Base-by-base conservation (phyloP, 1,140 invertebrate genomes). In the Drosophila simulans region DNA sequence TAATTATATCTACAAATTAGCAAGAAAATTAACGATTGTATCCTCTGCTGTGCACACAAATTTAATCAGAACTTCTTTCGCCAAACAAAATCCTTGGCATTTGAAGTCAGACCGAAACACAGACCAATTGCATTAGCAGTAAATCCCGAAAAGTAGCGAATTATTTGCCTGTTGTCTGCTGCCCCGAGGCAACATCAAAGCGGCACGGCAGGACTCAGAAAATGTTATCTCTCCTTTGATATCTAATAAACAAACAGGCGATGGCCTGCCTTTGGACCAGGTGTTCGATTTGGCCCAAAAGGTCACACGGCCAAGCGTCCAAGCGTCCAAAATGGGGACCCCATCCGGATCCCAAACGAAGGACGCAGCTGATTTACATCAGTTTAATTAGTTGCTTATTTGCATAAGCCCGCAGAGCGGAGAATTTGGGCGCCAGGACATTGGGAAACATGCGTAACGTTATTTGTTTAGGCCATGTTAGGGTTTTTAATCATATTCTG, bases 301-400 rank as follows among this genome's bases (percentile, higher is more conserved):
- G 72, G 80, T 75, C 70, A 68, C 70, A 75, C 58, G 70, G 10
- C 60, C 63, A 8, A 8, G 68, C 45, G 69, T 11, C 70, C 48
- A 35, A 64, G 51, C 57, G 20, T 35, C 20, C 52, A 56, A 49
- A 60, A 22, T 15, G 51, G 27, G 11, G 22, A 25, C 63, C 20
- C 40, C 25, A 51, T 60, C 37, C 22, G 34, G 11, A n/a, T 12
- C 57, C 45, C 5, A 22, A 34, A 54, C 12, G 15, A 31, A 37
- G 46, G 64, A 43, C 58, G 57, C 76, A 74, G 54, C 78, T 88
- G 79, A 88, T 86, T 83, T 68, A 64, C 79, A 86, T 88, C 82
- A 75, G 58, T 68, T 79, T 88, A 88, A 86, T 86, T 86, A 88
- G 82, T 83, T 72, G 70, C 39, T 69, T 86, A 88, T 86, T 86